Evolutionary conservation across 1,140 invertebrate species (phyloP).

Genomic region (Mactra quadrangularis): DNA sequence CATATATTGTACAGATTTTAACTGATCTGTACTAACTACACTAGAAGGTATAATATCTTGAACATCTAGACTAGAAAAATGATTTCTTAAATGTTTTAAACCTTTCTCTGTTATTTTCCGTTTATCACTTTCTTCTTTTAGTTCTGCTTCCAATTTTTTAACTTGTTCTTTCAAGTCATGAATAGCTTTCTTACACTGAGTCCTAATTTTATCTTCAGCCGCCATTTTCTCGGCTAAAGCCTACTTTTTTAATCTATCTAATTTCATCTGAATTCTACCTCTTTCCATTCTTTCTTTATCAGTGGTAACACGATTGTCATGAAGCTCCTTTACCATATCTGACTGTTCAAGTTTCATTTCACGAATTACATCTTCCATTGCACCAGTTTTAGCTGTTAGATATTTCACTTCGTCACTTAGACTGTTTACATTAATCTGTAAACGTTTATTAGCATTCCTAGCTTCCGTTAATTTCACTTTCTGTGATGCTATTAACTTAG

Average conservation of each 20-base stretch:
- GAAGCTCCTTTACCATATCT: slow-evolving; percentile 57
- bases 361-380: slow-evolving; percentile 55
- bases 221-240: slow-evolving; percentile 57
- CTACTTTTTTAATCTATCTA: slow-evolving; percentile 40
- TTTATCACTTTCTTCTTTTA: slow-evolving; percentile 42
- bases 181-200: slow-evolving; percentile 53
- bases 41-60: slow-evolving; percentile 52
- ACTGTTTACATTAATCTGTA: slow-evolving; percentile 55
- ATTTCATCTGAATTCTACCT: slow-evolving; percentile 52
- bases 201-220: slow-evolving; percentile 53
- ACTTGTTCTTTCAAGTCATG: slow-evolving; percentile 58
- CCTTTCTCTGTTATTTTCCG: slow-evolving; percentile 49
- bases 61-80: slow-evolving; percentile 55
- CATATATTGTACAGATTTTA: slow-evolving; percentile 39
- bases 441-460: slow-evolving; percentile 43
- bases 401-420: slow-evolving; percentile 51
- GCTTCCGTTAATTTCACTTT: slow-evolving; percentile 34
- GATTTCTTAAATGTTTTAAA: slow-evolving; percentile 58
- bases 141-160: slow-evolving; percentile 46
- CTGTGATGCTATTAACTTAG: slow-evolving; percentile 26
- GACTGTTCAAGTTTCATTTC: slow-evolving; percentile 52
- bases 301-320: slow-evolving; percentile 52
- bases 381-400: slow-evolving; percentile 55
- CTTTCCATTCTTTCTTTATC: slow-evolving; percentile 55
- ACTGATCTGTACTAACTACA: slow-evolving; percentile 47